Evolutionary conservation across 2,888 invertebrate genomes (phyloP).

Genomic region (Leucania comma): DNA sequence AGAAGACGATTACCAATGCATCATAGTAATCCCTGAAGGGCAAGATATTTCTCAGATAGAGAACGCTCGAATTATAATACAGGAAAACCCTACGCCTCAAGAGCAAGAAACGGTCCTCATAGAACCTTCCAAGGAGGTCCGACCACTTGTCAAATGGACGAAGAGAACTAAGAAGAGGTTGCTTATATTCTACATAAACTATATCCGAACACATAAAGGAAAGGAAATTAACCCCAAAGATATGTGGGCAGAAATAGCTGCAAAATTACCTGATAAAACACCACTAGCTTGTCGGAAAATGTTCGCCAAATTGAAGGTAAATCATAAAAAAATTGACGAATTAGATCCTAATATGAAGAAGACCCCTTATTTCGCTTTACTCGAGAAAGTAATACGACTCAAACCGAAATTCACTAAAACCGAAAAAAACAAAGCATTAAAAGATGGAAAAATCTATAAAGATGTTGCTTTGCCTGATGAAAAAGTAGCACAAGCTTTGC

Average conservation of each 20-base stretch:
- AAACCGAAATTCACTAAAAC: constrained; percentile 78
- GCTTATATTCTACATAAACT: constrained; percentile 79
- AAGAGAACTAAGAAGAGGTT: constrained; percentile 78
- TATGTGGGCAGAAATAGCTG: constrained; percentile 82
- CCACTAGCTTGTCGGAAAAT: constrained; percentile 78
- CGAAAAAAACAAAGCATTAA: constrained; percentile 63
- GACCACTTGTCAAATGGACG: constrained; percentile 76
- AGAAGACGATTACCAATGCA: constrained; percentile 87
- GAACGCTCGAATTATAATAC: constrained; percentile 73
- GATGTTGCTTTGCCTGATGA: constrained; percentile 75
- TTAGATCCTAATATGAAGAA: constrained; percentile 54
- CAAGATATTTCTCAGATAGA: constrained; percentile 74
- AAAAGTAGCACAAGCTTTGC: constrained; percentile 78
- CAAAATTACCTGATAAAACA: constrained; percentile 75
- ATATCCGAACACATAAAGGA: constrained; percentile 75
- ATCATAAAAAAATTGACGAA: constrained; percentile 68
- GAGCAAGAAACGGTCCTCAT: constrained; percentile 40
- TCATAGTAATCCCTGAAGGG: constrained; percentile 86
- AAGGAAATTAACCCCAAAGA: constrained; percentile 76
- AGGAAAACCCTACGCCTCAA: constrained; percentile 53
- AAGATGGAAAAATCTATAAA: constrained; percentile 73
- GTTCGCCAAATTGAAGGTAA: constrained; percentile 77
- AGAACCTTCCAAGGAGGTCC: constrained; percentile 49
- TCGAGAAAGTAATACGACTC: constrained; percentile 77
- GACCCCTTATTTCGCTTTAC: constrained; percentile 69